Evolutionary conservation across 2,797 vertebrate genomes (phyloP), one percentile per base, ranked within the genome.

Genomic region (Sebastes hubbsi): DNA sequence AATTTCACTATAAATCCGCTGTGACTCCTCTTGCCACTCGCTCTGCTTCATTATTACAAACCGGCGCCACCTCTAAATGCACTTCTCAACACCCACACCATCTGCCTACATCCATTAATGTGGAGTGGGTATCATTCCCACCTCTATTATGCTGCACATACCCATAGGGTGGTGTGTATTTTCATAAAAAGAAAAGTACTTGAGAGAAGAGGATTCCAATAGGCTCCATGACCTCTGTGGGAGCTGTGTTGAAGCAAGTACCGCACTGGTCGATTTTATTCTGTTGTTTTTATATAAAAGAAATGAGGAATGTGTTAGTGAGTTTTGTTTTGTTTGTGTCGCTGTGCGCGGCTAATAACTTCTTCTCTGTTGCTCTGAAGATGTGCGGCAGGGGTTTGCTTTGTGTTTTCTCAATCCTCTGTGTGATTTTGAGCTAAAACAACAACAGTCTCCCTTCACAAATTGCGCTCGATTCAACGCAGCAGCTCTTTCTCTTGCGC

Each of bases 41-140:
- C 63, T 78, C 59, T 68, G 62, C 54, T 54, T 81, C 42, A 77
- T 79, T 63, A 77, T 79, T 75, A 42, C 79, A 80, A 84, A 85
- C 64, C 16, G 67, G 38, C 29, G 66, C 70, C 60, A 68, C 71
- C 81, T 90, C 72, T 88, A 81, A 84, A 82, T 72, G 68, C 65
- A 83, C 73, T 83, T 84, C 71, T 79, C 27, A 78, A 69, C 87
- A 81, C 67, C 82, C 88, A 87, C 88, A 74, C 71, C 78, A 84
- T 84, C 88, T 91, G 88, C 89, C 85, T 69, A 70, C 86, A 82
- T 75, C 72, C 79, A 81, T 87, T 88, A 75, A 90, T 82, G 77
- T 82, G 64, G 78, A 88, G 83, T 77, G 80, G 62, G 71, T 70
- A 67, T 87, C 65, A 72, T 75, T 58, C 55, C 78, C 58, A 78